These are phyloP conservation scores for Maniola hyperantus DNA, from an alignment of 2,888 invertebrate genomes.

Conservation along the genomic window DNA sequence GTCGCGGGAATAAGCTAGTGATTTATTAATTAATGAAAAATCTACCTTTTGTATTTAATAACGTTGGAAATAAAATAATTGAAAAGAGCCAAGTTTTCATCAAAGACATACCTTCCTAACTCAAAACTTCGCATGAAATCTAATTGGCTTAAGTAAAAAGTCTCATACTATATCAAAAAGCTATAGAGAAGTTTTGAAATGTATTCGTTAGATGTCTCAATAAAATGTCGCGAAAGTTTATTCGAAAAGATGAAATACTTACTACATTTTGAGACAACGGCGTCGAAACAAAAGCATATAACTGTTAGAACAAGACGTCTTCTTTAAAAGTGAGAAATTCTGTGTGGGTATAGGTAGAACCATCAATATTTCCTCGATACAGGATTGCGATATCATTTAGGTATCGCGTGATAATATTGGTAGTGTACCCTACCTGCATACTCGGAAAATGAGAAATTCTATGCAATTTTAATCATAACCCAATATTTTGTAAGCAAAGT, in stretches of 20 bases:
- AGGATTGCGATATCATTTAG: no score
- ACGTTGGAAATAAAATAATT: background rate
- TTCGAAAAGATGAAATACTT: conserved; percentile 28
- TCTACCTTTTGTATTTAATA: no score
- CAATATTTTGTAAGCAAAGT: no score
- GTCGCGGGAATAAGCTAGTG: no score
- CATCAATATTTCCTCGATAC: no score
- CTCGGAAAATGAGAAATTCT: no score
- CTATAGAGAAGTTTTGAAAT: conserved; percentile 24
- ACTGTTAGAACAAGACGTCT: conserved; percentile 40
- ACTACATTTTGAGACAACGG: conserved; percentile 24
- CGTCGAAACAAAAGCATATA: conserved; percentile 42
- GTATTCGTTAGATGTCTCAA: conserved; percentile 25
- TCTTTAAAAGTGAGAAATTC: conserved; percentile 30
- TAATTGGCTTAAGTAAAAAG: conserved; percentile 26
- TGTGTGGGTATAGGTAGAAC: no score
- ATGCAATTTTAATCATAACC: no score
- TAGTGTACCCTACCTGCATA: no score
- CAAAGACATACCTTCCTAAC: background rate
- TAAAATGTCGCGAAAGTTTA: conserved; percentile 29
- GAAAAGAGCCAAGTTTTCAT: conserved; percentile 5
- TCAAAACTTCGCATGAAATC: conserved; percentile 2
- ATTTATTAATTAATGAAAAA: no score
- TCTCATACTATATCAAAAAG: conserved; percentile 22
- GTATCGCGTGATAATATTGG: no score